Base-by-base conservation (phyloP, 30 jellyfish, hydroid and myxozoan genomes). In the Sanderia malayensis region DNA sequence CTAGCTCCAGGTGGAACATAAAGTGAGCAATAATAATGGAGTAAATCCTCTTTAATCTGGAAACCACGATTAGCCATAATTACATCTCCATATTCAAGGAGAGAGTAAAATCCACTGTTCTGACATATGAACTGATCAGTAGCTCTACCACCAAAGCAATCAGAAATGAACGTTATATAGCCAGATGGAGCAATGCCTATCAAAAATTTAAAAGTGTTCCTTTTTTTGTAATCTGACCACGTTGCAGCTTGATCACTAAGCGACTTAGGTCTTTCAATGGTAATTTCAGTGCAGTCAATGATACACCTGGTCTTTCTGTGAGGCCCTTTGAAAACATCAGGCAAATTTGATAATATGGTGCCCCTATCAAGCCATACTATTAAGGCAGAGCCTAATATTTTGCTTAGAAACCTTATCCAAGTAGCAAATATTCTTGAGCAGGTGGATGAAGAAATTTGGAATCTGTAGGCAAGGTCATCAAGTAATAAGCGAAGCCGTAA, bases 141-240 rank as follows among this genome's bases (percentile, higher is more conserved):
- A 27, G 86, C 68, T 23, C 95, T 58, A 21, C 95, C 85, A 24
- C 85, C 93, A 30, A 23, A 83, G 19, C 60, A 31, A 25, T 83
- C 44, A 10, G 86, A 83, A 22, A 60, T 61, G 49, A 73, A 83
- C 29, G 89, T 58, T 20, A 84, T 84, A 45, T 11, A 55, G 20
- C 95, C 95, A 63, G 47, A 24, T 17, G 95, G 95, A 10, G 86
- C 46, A 18, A 61, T 44, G 19, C 82, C 95, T 62, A 84, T 67
- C 37, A 65, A 55, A 23, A 75, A 49, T 68, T 84, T 84, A 41
- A 75, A 21, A 22, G 95, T 84, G 81, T 84, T 84, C 24, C 68
- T 88, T 17, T 77, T 61, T 71, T 84, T 84, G 74, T 84, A 84
- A 24, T 84, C 95, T 2, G 81, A 62, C 95, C 95, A 84, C 11